phyloP scores from a whole-genome alignment of 2,113 vertebrate genomes.

The Onychostoma macrolepis region DNA sequence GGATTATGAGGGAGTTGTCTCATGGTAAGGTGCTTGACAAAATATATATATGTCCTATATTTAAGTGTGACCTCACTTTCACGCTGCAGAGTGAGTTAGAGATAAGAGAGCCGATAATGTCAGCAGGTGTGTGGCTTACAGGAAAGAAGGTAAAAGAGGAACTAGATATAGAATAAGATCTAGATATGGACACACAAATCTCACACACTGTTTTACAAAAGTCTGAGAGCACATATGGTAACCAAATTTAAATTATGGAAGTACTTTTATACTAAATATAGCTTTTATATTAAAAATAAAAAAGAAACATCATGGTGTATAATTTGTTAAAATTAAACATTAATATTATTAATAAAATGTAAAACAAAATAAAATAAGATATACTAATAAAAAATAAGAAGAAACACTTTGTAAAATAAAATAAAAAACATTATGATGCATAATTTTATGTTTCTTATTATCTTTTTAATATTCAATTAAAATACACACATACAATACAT shows the following conservation, averaged over 20 bases:
- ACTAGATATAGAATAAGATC: neutral
- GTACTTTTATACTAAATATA: neutral
- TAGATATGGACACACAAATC: neutral
- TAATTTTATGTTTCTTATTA: too few relatives aligned
- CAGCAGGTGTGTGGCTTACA: conserved; percentile 23
- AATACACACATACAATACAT: too few relatives aligned
- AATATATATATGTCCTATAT: conserved; percentile 5
- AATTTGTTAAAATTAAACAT: neutral
- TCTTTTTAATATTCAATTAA: too few relatives aligned
- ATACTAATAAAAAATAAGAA: too few relatives aligned
- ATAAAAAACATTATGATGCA: too few relatives aligned
- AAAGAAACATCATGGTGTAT: neutral
- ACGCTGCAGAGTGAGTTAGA: conserved; percentile 24
- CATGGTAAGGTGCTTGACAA: neutral
- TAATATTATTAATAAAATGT: neutral
- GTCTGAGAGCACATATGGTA: neutral
- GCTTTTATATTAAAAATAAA: neutral
- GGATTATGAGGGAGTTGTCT: neutral
- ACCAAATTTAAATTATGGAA: neutral
- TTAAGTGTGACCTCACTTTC: conserved; percentile 27
- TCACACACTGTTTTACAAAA: neutral
- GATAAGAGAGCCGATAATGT: conserved; percentile 42
- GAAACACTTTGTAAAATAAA: too few relatives aligned
- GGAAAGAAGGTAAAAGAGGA: neutral
- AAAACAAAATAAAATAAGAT: neutral